phyloP scores from a whole-genome alignment of 2,888 invertebrate genomes.

The Argyresthia goedartella region DNA sequence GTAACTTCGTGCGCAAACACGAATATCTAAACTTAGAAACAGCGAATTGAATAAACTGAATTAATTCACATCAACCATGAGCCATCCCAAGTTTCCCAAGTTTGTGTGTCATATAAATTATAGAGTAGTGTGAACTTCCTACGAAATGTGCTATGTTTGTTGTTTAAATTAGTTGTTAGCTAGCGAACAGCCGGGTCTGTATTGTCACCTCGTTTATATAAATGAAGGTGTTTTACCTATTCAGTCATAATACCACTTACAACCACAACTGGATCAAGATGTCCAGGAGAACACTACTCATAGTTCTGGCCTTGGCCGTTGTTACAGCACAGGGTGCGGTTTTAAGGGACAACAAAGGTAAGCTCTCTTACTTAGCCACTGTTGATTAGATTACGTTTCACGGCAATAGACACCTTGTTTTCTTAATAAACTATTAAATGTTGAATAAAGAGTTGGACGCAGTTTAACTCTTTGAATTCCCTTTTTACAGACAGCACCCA shows the following conservation, averaged over 20 bases:
- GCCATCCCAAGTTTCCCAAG: constrained; percentile 7
- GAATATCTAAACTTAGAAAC: background rate
- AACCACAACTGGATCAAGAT: background rate
- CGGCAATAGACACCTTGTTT: no score
- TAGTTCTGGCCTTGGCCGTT: background rate
- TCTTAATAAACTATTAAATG: no score
- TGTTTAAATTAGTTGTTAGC: constrained; percentile 25
- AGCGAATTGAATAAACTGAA: background rate
- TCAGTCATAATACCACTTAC: background rate
- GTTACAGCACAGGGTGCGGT: background rate
- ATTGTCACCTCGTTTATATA: background rate
- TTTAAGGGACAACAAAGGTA: background rate
- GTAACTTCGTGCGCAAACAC: background rate
- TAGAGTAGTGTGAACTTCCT: constrained; percentile 26
- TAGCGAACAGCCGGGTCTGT: constrained; percentile 12
- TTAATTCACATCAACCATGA: background rate
- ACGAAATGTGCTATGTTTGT: constrained; percentile 23
- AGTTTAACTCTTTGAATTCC: no score
- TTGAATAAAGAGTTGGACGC: no score
- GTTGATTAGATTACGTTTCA: no score
- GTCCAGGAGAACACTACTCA: background rate
- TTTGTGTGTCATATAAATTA: constrained; percentile 13
- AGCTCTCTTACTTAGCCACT: background rate
- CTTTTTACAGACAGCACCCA: constrained; percentile 4
- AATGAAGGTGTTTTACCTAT: background rate